Evolutionary conservation across 2,113 vertebrate genomes (phyloP).

Genomic region (Megalops atlanticus): DNA sequence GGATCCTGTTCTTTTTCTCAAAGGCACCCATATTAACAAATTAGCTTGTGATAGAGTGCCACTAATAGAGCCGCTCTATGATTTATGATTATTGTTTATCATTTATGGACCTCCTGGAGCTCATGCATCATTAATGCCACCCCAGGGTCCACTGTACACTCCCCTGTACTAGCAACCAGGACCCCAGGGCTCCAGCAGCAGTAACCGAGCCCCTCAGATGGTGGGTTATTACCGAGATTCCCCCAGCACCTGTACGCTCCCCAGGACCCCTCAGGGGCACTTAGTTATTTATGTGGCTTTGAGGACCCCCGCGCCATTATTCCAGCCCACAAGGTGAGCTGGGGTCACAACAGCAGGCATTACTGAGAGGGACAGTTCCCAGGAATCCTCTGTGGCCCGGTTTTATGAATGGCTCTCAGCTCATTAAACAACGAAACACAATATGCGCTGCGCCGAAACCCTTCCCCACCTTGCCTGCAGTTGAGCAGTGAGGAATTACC

Average conservation of each 20-base stretch:
- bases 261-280: conserved; percentile 35
- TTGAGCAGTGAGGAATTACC: background rate
- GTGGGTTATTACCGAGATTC: conserved; percentile 46
- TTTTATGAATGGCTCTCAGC: conserved; percentile 27
- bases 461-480: conserved; percentile 4
- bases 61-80: conserved; percentile 46
- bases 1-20: conserved; percentile 50
- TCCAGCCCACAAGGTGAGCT: conserved; percentile 29
- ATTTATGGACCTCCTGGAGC: conserved; percentile 59
- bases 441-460: conserved; percentile 5
- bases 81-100: conserved; percentile 69
- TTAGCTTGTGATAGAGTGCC: conserved; percentile 40
- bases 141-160: conserved; percentile 54
- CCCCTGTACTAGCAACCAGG: conserved; percentile 38
- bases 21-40: conserved; percentile 49
- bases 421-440: conserved; percentile 29
- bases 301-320: conserved; percentile 38
- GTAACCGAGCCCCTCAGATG: conserved; percentile 39
- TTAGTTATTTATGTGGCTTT: conserved; percentile 52
- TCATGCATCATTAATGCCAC: conserved; percentile 55
- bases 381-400: conserved; percentile 14
- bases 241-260: conserved; percentile 40
- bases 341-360: conserved; percentile 21
- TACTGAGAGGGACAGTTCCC: conserved; percentile 20
- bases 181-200: conserved; percentile 45